These are phyloP conservation scores for Semicossyphus pulcher DNA, from an alignment of 2,113 vertebrate genomes.

Conservation along the genomic window DNA sequence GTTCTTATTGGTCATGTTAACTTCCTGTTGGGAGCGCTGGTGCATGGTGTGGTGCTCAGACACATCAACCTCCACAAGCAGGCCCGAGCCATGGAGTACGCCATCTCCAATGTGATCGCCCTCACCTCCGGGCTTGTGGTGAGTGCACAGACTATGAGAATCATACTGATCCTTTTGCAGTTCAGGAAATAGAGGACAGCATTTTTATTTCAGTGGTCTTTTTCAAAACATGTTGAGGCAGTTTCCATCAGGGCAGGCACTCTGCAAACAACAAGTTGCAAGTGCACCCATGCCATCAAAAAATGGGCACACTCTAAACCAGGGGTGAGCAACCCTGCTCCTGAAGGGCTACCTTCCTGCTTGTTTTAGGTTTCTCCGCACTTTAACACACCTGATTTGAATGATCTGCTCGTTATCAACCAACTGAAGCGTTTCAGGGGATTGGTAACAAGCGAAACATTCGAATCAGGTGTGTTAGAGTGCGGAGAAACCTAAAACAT, in stretches of 20 bases:
- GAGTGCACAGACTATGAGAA: slow-evolving; percentile 29
- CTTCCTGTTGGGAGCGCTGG: slow-evolving; percentile 87
- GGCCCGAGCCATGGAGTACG: slow-evolving; percentile 83
- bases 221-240: not conserved
- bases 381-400: no score
- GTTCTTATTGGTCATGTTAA: slow-evolving; percentile 90
- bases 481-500: no score
- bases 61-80: slow-evolving; percentile 82
- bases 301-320: no score
- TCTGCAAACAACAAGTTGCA: not conserved
- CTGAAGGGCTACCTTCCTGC: no score
- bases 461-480: no score
- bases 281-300: not conserved
- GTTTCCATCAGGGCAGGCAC: not conserved
- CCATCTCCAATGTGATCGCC: slow-evolving; percentile 84
- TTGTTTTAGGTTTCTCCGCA: no score
- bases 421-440: no score
- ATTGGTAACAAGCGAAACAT: no score
- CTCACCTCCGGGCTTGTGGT: slow-evolving; percentile 87
- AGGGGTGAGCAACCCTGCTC: no score
- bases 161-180: not conserved
- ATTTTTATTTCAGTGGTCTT: not conserved
- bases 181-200: no score
- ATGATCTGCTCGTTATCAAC: no score
- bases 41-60: slow-evolving; percentile 90